A percentile compares a stretch with the other conserved stretches of the same genome.
These are phyloP conservation scores for Ophioderma brevispina DNA, from an alignment of 35 echinoderm and acorn worm species.

Conservation along the genomic window DNA sequence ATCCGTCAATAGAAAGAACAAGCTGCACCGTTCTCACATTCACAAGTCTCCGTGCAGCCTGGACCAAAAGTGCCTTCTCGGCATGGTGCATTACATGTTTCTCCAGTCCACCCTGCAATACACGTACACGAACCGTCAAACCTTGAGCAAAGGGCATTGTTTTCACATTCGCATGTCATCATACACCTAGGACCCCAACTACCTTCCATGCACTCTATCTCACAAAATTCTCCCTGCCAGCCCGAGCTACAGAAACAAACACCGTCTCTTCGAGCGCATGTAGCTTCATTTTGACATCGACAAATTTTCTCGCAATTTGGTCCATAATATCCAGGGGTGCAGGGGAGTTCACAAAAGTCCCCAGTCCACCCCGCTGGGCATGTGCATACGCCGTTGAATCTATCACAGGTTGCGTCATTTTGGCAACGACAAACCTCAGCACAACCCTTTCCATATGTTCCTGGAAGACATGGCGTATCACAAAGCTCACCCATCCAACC, in stretches of 20 bases:
- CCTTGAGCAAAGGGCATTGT: conserved; percentile 68
- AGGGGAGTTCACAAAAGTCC: background rate
- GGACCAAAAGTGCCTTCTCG: conserved; percentile 48
- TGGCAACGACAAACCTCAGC: conserved; percentile 55
- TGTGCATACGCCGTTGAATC: conserved; percentile 62
- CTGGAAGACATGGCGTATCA: conserved; percentile 52
- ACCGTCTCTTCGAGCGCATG: conserved; percentile 62
- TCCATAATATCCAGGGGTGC: conserved; percentile 61
- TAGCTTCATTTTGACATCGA: conserved; percentile 50
- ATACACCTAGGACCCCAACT: conserved; percentile 56
- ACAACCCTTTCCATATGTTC: conserved; percentile 72
- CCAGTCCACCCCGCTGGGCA: conserved; percentile 73
- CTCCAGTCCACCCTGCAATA: conserved; percentile 80
- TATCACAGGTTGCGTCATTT: conserved; percentile 64
- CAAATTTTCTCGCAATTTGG: conserved; percentile 51
- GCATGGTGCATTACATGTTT: conserved; percentile 59
- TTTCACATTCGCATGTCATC: conserved; percentile 59
- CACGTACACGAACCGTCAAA: conserved; percentile 81
- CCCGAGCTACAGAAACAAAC: conserved; percentile 72
- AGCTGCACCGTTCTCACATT: conserved; percentile 51
- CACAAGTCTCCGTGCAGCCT: conserved; percentile 60
- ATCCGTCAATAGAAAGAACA: conserved; percentile 83
- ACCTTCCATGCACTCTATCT: conserved; percentile 39
- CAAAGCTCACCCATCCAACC: conserved; percentile 84
- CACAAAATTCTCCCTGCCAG: conserved; percentile 70